Percentiles rank a stretch among this genome's conserved stretches.
phyloP scores from a whole-genome alignment of 2,113 vertebrate genomes.

The Paramisgurnus dabryanus region DNA sequence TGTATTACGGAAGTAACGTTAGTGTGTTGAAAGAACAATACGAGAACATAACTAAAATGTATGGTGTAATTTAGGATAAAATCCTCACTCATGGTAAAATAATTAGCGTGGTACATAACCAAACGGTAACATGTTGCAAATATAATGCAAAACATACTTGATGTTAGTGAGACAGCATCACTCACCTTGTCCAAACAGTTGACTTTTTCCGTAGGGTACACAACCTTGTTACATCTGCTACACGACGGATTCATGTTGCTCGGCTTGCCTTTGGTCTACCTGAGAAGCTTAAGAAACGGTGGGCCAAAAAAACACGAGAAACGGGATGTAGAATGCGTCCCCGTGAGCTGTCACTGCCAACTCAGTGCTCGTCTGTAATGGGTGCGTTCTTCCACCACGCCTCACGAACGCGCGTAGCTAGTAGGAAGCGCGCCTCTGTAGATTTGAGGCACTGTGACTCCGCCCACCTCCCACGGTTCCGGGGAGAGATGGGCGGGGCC shows the following conservation, averaged over 20 bases:
- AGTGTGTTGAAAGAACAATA: neutral
- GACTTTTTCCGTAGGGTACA: conserved; percentile 97
- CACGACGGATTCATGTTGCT: conserved; percentile 88
- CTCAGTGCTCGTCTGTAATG: neutral
- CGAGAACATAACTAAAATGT: neutral
- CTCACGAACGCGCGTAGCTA: conserved; percentile 24
- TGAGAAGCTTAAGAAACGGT: neutral
- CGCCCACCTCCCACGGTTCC: neutral
- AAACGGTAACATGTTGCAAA: neutral
- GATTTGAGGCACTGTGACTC: neutral
- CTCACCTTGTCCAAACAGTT: conserved; percentile 95
- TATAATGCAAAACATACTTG: neutral
- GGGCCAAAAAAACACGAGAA: conserved; percentile 1
- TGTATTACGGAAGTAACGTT: neutral
- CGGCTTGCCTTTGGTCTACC: conserved; percentile 14
- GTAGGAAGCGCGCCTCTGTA: neutral
- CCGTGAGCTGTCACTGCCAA: neutral
- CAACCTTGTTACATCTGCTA: conserved; percentile 90
- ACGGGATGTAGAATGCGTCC: neutral
- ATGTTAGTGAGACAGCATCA: neutral
- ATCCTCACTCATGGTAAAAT: neutral
- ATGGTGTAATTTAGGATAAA: neutral
- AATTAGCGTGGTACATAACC: neutral
- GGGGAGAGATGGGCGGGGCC: conserved; percentile 20
- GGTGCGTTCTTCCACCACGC: conserved; percentile 34